Evolutionary conservation across 2,113 vertebrate species (phyloP).

Genomic region (Megaleporinus macrocephalus): DNA sequence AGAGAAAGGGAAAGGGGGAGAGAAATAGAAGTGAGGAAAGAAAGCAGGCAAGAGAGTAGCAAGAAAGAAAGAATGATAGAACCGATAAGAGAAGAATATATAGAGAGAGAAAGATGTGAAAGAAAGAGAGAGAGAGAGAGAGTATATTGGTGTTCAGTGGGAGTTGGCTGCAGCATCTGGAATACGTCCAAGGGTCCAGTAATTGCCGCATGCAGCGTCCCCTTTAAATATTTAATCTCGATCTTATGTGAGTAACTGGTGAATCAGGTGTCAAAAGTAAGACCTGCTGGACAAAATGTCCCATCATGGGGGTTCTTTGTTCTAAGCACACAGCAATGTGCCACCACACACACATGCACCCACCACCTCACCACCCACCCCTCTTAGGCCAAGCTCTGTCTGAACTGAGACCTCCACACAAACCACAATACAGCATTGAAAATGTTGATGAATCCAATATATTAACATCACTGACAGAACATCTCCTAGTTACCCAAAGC

Average conservation of each 20-base stretch:
- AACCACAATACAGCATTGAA: too few relatives aligned
- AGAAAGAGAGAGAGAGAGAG: slow-evolving; percentile 2
- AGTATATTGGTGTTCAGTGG: slow-evolving; percentile 10
- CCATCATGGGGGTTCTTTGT: slow-evolving; percentile 41
- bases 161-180: slow-evolving; percentile 64
- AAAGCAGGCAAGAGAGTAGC: not conserved
- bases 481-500: too few relatives aligned
- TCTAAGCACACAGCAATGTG: slow-evolving; percentile 48
- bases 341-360: slow-evolving; percentile 23
- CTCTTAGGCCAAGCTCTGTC: not conserved
- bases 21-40: too few relatives aligned
- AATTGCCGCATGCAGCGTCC: slow-evolving; percentile 71
- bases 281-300: slow-evolving; percentile 53
- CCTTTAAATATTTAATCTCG: slow-evolving; percentile 80
- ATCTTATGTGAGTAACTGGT: slow-evolving; percentile 64
- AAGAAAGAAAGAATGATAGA: too few relatives aligned
- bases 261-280: slow-evolving; percentile 73
- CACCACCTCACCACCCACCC: not conserved
- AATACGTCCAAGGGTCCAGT: slow-evolving; percentile 72
- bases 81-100: not conserved
- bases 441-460: too few relatives aligned
- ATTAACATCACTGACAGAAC: too few relatives aligned
- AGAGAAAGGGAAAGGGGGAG: not conserved
- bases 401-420: not conserved
- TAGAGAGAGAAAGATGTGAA: not conserved